phyloP scores from a whole-genome alignment of 1,140 invertebrate species.

The Caenorhabditis latens region DNA sequence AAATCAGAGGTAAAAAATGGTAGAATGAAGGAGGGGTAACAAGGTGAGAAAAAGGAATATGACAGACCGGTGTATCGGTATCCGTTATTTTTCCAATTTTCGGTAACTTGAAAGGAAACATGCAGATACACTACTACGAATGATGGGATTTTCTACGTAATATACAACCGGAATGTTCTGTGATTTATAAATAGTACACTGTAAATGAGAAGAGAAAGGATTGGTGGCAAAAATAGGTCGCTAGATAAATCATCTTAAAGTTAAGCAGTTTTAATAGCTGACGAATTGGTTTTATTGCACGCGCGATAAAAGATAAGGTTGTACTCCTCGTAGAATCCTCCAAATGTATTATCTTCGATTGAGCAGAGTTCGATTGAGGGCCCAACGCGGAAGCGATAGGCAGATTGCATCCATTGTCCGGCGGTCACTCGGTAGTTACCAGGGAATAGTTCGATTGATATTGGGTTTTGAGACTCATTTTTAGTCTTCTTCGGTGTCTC shows the following conservation, averaged over 20 bases:
- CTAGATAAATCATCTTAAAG: neutral
- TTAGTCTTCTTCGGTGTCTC: too few relatives aligned
- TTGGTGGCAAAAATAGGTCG: neutral
- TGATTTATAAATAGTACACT: conserved; percentile 40
- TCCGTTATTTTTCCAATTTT: neutral
- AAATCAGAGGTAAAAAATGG: conserved; percentile 34
- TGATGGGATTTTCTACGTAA: neutral
- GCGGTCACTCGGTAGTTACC: conserved; percentile 71
- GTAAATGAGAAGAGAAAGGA: neutral
- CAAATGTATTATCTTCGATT: conserved; percentile 63
- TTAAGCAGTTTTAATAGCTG: conserved; percentile 37
- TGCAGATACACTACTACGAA: neutral
- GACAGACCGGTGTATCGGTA: conserved; percentile 29
- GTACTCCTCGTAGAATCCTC: conserved; percentile 75
- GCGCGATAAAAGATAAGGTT: conserved; percentile 76
- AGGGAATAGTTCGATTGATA: conserved; percentile 3
- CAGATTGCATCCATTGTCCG: conserved; percentile 72
- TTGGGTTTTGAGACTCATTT: neutral
- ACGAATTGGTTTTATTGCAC: conserved; percentile 59
- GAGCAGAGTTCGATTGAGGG: conserved; percentile 68
- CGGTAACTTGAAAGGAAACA: neutral
- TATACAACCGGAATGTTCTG: conserved; percentile 44
- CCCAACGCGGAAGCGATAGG: conserved; percentile 76
- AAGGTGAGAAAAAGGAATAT: conserved; percentile 4
- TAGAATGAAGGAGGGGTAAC: neutral